Evolutionary conservation across 1,140 invertebrate species (phyloP).

Genomic region (Zaprionus ghesquierei): DNA sequence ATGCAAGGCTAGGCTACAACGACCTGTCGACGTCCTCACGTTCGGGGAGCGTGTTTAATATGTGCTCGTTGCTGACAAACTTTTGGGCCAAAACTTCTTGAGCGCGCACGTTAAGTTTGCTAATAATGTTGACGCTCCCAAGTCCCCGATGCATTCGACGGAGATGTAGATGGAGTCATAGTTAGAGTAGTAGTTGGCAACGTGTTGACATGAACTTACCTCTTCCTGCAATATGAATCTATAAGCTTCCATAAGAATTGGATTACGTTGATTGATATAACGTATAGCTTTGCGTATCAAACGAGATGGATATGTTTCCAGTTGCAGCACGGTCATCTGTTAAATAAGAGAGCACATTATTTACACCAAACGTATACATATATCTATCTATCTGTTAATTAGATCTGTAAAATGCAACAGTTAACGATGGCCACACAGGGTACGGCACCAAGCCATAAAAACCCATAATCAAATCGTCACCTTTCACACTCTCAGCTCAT

Average conservation of each 20-base stretch:
- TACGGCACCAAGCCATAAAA: constrained; percentile 12
- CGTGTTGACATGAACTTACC: constrained; percentile 68
- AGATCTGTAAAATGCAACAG: constrained; percentile 11
- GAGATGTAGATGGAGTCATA: constrained; percentile 20
- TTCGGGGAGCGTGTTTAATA: constrained; percentile 65
- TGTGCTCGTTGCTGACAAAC: constrained; percentile 68
- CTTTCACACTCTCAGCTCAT: constrained; percentile 11
- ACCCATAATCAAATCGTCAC: constrained; percentile 36
- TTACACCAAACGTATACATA: not conserved
- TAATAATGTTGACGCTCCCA: constrained; percentile 71
- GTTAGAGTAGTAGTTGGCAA: constrained; percentile 34
- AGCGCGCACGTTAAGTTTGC: constrained; percentile 71
- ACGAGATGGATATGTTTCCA: constrained; percentile 77
- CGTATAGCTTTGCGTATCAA: constrained; percentile 66
- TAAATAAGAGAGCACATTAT: constrained; percentile 6
- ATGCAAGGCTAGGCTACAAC: constrained; percentile 1
- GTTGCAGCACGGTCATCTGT: constrained; percentile 63
- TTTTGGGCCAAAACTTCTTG: constrained; percentile 67
- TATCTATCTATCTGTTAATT: not conserved
- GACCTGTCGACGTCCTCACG: constrained; percentile 35
- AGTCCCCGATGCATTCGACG: constrained; percentile 1
- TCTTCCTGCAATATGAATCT: constrained; percentile 72
- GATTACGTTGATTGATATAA: constrained; percentile 46
- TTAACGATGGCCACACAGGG: constrained; percentile 1
- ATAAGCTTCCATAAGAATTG: constrained; percentile 55